These are phyloP conservation scores for Heterocephalus glaber DNA, from an alignment of 2,113 vertebrate genomes.

Conservation along the genomic window DNA sequence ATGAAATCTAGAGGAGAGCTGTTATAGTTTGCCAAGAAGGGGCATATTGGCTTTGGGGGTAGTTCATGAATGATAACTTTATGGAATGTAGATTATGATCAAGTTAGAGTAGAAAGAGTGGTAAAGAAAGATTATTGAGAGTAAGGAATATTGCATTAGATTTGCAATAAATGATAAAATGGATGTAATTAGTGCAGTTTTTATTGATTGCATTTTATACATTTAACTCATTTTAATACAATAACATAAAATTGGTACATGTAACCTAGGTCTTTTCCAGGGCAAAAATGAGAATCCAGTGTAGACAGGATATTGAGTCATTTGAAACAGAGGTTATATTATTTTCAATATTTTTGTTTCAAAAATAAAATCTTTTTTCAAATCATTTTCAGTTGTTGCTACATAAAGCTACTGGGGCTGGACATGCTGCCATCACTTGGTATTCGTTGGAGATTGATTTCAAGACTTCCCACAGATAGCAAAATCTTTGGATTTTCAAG, in stretches of 20 bases:
- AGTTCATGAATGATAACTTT: not conserved
- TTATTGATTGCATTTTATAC: not conserved
- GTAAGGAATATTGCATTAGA: not conserved
- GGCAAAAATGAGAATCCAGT: not conserved
- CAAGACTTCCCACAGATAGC: not conserved
- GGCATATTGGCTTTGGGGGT: not conserved
- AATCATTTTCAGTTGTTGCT: not conserved
- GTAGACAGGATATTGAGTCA: not conserved
- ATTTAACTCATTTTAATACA: not conserved
- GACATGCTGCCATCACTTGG: not conserved
- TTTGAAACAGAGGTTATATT: not conserved
- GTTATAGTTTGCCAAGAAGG: not conserved
- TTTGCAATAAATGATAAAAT: not conserved
- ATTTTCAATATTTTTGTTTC: not conserved
- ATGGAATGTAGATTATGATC: not conserved
- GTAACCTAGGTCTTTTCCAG: not conserved
- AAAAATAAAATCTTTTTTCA: not conserved
- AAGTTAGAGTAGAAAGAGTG: not conserved
- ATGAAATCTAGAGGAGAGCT: not conserved
- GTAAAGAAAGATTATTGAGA: not conserved
- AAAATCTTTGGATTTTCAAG: not conserved
- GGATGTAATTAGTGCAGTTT: not conserved
- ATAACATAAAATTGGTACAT: not conserved
- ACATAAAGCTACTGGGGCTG: not conserved
- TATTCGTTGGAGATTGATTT: no score